A percentile compares a stretch with the other conserved stretches of the same genome.
Evolutionary conservation across 53 echinoderm and acorn worm genomes (phyloP).

Genomic region (Astropecten irregularis): DNA sequence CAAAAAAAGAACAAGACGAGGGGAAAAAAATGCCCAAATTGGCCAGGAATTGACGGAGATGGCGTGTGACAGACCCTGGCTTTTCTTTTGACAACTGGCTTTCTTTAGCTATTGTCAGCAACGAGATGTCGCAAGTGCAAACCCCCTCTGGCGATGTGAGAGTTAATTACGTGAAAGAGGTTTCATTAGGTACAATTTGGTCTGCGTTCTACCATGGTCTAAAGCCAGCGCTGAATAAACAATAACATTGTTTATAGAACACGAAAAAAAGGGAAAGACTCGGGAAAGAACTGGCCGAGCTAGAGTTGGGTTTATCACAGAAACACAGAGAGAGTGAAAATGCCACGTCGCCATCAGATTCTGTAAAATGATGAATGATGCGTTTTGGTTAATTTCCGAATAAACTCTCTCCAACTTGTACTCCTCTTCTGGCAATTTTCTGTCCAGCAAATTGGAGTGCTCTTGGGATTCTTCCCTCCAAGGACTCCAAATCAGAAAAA

Average conservation of each 20-base stretch:
- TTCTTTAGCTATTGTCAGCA: conserved; percentile 45
- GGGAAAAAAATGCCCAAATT: background rate
- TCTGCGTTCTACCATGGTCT: conserved; percentile 3
- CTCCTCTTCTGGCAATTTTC: too few relatives aligned
- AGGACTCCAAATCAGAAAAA: too few relatives aligned
- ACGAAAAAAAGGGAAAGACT: conserved; percentile 1
- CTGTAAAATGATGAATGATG: too few relatives aligned
- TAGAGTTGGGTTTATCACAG: too few relatives aligned
- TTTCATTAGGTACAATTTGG: conserved; percentile 33
- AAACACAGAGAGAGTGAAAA: too few relatives aligned
- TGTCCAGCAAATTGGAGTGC: too few relatives aligned
- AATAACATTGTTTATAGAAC: conserved; percentile 54
- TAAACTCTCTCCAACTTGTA: too few relatives aligned
- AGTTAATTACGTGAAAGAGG: conserved; percentile 48
- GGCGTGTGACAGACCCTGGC: conserved; percentile 37
- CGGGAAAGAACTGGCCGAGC: background rate
- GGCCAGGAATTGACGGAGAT: conserved; percentile 47
- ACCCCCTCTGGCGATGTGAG: background rate
- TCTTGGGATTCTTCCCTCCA: too few relatives aligned
- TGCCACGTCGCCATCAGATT: too few relatives aligned
- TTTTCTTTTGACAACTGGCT: conserved; percentile 56
- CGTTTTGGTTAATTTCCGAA: too few relatives aligned
- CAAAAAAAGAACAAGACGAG: background rate
- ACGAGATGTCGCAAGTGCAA: conserved; percentile 31
- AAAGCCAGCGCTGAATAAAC: conserved; percentile 30